These are phyloP conservation scores for Diprion similis DNA, from an alignment of 1,140 invertebrate genomes.

Conservation along the genomic window DNA sequence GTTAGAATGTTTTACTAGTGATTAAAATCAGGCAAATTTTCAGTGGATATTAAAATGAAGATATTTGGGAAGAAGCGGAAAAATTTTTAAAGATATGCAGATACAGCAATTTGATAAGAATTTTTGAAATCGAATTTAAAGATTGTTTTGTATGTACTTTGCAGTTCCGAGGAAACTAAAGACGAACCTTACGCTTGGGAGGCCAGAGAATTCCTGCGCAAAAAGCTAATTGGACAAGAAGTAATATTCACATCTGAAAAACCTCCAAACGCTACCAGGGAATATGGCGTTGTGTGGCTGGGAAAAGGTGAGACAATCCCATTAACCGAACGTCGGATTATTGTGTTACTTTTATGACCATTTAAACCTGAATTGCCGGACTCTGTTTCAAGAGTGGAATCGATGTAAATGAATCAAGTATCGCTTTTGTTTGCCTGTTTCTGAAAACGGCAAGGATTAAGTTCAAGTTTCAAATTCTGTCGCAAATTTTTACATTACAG, in stretches of 20 bases:
- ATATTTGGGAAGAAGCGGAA: conserved; percentile 17
- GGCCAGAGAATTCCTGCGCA: conserved; percentile 91
- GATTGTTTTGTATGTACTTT: conserved; percentile 31
- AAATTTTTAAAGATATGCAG: conserved; percentile 20
- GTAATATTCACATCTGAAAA: conserved; percentile 82
- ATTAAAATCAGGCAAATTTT: neutral
- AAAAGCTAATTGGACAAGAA: conserved; percentile 90
- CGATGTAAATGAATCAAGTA: too few species aligned
- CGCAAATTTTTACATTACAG: too few species aligned
- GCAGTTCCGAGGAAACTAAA: conserved; percentile 71
- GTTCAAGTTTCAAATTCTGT: too few species aligned
- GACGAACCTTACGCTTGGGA: conserved; percentile 98
- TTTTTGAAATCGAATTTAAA: conserved; percentile 14
- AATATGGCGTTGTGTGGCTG: conserved; percentile 88
- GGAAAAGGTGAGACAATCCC: conserved; percentile 70
- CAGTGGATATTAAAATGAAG: conserved; percentile 6
- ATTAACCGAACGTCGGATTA: neutral
- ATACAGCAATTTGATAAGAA: neutral
- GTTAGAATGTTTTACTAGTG: neutral
- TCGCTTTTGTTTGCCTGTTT: neutral
- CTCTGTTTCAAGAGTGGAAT: too few species aligned
- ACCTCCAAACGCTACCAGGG: conserved; percentile 76
- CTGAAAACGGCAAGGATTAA: too few species aligned
- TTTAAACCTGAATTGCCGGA: too few species aligned
- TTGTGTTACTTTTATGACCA: too few species aligned